Evolutionary conservation across 1,140 invertebrate species (phyloP), one percentile per base, ranked within the genome.

Genomic region (Drosophila nannoptera): DNA sequence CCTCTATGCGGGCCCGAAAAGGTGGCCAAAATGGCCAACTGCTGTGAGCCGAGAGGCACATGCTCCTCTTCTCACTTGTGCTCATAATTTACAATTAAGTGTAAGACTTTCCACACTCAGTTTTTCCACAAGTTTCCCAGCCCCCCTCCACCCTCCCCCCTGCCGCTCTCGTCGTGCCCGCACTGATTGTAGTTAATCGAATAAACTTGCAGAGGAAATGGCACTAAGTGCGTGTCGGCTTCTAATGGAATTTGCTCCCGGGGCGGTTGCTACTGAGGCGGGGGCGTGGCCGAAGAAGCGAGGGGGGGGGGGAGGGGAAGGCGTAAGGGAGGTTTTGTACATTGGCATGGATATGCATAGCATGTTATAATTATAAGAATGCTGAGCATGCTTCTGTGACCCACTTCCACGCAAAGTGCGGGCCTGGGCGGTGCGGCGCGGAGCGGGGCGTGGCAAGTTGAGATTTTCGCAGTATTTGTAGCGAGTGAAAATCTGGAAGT

Each of bases 301-400:
- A 22, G 22, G 22, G 22, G 22, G 22, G 22, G 22, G 22, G 22
- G 22, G 22, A 3, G 22, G 22, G 22, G 22, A 3, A 2, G 22
- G 22, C 3, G 22, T 3, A 22, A 22, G 22, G 22, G 22, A 22
- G 22, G 22, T 22, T 22, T 22, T 22, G 22, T 81, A 63, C 82
- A 82, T 82, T 82, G 78, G 77, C 83, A 82, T 82, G 78, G 78
- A 65, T 84, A 66, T 84, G 75, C 77, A 73, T 72, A 84, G 80
- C 78, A 84, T 69, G 78, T 73, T 84, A 83, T 83, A 83, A 83
- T 83, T 83, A 83, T 83, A 83, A 83, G 80, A 83, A 78, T 76
- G 78, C 65, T 78, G 80, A 83, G 75, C 67, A 69, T 83, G 75
- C 75, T 66, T 72, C 74, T 73, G 50, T 60, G n/a, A n/a, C 54